These are phyloP conservation scores for Peucedramus taeniatus DNA, from an alignment of 2,113 vertebrate genomes.

Conservation along the genomic window DNA sequence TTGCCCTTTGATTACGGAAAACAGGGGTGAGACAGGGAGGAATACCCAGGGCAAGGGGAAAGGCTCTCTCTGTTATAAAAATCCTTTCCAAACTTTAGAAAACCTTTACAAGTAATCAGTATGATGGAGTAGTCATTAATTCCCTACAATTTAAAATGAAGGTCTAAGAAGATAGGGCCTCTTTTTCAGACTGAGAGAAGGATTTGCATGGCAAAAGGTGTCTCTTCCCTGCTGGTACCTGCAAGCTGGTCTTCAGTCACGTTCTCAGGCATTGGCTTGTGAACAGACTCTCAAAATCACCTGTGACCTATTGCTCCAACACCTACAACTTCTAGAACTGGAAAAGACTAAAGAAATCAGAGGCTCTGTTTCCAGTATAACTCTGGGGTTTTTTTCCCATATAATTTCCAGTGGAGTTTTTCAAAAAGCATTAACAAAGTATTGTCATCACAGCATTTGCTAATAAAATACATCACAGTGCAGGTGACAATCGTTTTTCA, in stretches of 20 bases:
- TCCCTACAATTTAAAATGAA: background rate
- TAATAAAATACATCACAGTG: background rate
- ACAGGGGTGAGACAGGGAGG: background rate
- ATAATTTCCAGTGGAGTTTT: background rate
- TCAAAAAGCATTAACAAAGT: background rate
- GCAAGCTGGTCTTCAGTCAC: background rate
- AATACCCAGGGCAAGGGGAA: background rate
- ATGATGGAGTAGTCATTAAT: background rate
- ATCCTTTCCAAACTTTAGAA: background rate
- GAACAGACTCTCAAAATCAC: background rate
- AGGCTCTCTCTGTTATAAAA: background rate
- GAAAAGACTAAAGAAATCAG: background rate
- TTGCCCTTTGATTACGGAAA: background rate
- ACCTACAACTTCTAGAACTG: background rate
- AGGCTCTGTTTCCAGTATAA: background rate
- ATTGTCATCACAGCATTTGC: background rate
- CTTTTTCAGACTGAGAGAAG: background rate
- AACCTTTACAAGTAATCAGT: background rate
- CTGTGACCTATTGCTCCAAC: background rate
- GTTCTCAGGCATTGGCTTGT: background rate
- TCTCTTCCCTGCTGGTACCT: background rate
- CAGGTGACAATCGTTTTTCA: background rate
- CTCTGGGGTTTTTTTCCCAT: rapidly evolving
- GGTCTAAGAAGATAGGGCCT: background rate
- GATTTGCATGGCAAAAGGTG: background rate